phyloP scores from a whole-genome alignment of 2,888 invertebrate species.

The Aporophyla lueneburgensis region DNA sequence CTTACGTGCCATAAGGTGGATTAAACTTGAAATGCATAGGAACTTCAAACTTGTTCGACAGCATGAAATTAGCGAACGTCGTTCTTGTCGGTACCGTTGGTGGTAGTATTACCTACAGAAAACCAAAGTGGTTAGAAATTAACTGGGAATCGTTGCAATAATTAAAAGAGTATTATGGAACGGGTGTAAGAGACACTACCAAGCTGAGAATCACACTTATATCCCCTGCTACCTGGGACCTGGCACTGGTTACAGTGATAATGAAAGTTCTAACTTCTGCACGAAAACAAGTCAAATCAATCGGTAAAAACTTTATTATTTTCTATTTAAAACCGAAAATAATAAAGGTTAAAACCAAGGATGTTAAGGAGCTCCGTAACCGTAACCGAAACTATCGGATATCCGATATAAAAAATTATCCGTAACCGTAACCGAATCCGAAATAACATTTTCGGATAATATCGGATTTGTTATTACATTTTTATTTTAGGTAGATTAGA shows the following conservation, averaged over 20 bases:
- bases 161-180: not conserved
- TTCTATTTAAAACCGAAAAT: too few relatives aligned
- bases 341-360: too few relatives aligned
- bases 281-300: too few relatives aligned
- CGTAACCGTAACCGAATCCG: too few relatives aligned
- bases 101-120: slow-evolving; percentile 81
- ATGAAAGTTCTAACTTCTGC: not conserved
- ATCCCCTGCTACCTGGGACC: too few relatives aligned
- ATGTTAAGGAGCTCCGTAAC: too few relatives aligned
- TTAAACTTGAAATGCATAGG: slow-evolving; percentile 86
- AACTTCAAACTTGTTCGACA: slow-evolving; percentile 84
- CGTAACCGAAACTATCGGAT: too few relatives aligned
- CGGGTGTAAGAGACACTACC: not conserved
- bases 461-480: too few relatives aligned
- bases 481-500: too few relatives aligned
- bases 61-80: slow-evolving; percentile 84
- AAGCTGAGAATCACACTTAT: not conserved
- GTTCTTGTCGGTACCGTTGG: slow-evolving; percentile 87
- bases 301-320: too few relatives aligned
- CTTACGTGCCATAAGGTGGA: slow-evolving; percentile 83
- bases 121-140: not conserved
- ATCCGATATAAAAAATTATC: too few relatives aligned
- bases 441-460: too few relatives aligned
- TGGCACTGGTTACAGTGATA: not conserved
- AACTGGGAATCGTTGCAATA: not conserved